phyloP scores from a whole-genome alignment of 2,888 invertebrate species.

The Drosophila leonis region DNA sequence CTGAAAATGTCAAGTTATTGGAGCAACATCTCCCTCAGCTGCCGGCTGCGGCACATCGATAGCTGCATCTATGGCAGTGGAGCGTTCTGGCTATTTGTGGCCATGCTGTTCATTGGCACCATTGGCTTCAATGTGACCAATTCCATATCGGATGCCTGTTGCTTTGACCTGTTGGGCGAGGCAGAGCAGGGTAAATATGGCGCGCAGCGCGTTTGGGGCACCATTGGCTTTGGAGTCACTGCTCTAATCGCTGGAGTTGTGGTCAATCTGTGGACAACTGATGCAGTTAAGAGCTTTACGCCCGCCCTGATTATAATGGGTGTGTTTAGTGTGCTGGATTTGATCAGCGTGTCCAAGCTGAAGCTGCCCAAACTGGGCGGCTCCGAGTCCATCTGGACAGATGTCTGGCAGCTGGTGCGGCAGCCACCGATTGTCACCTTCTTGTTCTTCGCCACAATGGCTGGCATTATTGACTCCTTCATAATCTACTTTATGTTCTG shows the following conservation, averaged over 20 bases:
- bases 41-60: slow-evolving; percentile 50
- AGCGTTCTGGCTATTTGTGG: slow-evolving; percentile 91
- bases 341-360: slow-evolving; percentile 88
- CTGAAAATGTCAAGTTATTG: slow-evolving; percentile 5
- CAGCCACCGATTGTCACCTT: slow-evolving; percentile 90
- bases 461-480: slow-evolving; percentile 92
- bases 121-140: slow-evolving; percentile 94
- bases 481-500: slow-evolving; percentile 94
- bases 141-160: slow-evolving; percentile 95
- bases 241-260: slow-evolving; percentile 90
- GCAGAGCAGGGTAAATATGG: slow-evolving; percentile 90
- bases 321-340: slow-evolving; percentile 88
- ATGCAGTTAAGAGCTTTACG: slow-evolving; percentile 88
- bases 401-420: slow-evolving; percentile 88
- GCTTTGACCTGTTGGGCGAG: slow-evolving; percentile 93
- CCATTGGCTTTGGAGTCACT: slow-evolving; percentile 91
- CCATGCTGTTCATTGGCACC: slow-evolving; percentile 90
- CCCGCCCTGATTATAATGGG: slow-evolving; percentile 90
- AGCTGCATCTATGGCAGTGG: slow-evolving; percentile 87
- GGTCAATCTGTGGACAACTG: slow-evolving; percentile 88
- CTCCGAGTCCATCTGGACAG: slow-evolving; percentile 89
- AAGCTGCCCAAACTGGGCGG: slow-evolving; percentile 90
- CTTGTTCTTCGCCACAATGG: slow-evolving; percentile 90
- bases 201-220: slow-evolving; percentile 93
- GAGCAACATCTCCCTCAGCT: slow-evolving; percentile 36